A percentile compares a stretch with the other conserved stretches of the same genome.
Conservation (phyloP, 2,113 vertebrate genomes). For the Lepus europaeus region DNA sequence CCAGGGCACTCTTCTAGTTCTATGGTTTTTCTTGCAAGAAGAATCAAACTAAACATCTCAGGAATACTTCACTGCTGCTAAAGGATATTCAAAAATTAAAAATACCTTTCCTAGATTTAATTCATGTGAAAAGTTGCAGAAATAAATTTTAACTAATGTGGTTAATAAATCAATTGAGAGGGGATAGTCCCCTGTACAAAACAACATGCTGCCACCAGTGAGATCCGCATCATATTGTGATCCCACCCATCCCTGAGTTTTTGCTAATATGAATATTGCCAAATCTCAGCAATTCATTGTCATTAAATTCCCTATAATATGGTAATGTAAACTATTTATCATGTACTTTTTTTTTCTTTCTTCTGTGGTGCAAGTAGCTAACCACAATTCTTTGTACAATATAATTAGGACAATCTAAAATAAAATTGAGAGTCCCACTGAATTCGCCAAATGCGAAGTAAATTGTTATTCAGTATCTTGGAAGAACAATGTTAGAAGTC, state of each 20-base stretch:
- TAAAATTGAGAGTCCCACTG: background rate
- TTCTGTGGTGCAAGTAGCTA: background rate
- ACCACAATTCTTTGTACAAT: background rate
- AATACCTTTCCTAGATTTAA: background rate
- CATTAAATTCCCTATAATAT: background rate
- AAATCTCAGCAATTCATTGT: background rate
- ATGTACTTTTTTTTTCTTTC: background rate
- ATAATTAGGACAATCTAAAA: background rate
- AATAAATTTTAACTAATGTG: background rate
- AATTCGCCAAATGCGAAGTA: background rate
- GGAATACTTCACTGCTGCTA: background rate
- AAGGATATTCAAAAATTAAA: background rate
- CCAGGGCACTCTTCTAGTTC: background rate
- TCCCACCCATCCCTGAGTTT: background rate
- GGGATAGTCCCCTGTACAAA: background rate
- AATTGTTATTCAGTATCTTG: background rate
- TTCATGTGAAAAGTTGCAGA: background rate
- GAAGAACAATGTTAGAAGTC: background rate
- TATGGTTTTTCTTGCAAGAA: background rate
- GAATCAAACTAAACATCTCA: background rate
- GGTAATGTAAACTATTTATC: background rate
- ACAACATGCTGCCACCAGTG: no score
- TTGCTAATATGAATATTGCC: background rate
- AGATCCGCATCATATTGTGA: background rate
- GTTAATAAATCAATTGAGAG: background rate